Conservation (phyloP, 2,797 vertebrate genomes). For the Rhodeus uyekii region DNA sequence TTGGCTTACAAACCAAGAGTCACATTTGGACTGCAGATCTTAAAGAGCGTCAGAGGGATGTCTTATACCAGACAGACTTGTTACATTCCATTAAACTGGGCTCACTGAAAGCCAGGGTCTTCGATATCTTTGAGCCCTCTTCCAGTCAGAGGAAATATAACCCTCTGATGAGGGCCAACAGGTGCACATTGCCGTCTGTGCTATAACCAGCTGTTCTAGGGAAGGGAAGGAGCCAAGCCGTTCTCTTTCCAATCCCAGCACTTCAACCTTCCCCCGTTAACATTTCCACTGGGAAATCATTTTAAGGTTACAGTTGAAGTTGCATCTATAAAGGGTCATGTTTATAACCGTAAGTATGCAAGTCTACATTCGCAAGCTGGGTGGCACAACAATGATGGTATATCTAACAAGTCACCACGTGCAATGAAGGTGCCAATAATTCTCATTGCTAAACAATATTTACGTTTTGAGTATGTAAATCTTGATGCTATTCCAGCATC, state of each 20-base stretch:
- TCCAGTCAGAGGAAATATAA: constrained; percentile 52
- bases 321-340: constrained; percentile 21
- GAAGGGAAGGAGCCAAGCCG: constrained; percentile 39
- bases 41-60: not conserved
- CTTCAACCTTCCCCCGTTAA: constrained; percentile 41
- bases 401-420: not conserved
- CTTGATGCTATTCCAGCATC: not conserved
- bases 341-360: not conserved
- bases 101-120: constrained; percentile 38
- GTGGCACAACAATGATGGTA: not conserved
- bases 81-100: constrained; percentile 58
- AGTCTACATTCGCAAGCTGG: not conserved
- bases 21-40: not conserved
- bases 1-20: not conserved
- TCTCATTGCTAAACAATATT: not conserved
- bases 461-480: not conserved
- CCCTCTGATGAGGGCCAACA: constrained; percentile 57
- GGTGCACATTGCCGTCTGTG: constrained; percentile 56
- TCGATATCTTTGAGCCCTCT: constrained; percentile 24
- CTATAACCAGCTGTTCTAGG: constrained; percentile 54
- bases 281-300: constrained; percentile 38
- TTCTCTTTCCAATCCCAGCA: constrained; percentile 17
- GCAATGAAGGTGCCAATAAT: not conserved
- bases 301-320: constrained; percentile 38
- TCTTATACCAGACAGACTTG: constrained; percentile 17